Conservation (phyloP, 1,140 invertebrate species). For the Lordiphosa collinella region DNA sequence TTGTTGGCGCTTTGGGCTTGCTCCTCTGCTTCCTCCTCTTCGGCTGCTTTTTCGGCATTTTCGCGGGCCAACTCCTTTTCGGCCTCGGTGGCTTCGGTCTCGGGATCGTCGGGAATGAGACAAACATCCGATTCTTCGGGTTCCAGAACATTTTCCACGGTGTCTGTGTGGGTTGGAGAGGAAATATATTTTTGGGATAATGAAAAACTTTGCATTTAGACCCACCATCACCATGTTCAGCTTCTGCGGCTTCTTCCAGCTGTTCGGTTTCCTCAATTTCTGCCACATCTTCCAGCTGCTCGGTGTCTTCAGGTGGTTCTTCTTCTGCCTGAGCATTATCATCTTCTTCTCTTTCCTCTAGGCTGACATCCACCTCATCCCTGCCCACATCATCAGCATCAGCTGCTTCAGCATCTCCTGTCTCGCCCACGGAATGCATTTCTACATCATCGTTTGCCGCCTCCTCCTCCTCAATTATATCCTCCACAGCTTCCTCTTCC, state of each 20-base stretch:
- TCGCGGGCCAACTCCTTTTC: conserved; percentile 83
- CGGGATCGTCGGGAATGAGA: conserved; percentile 79
- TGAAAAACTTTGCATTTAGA: not conserved
- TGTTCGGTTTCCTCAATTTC: conserved; percentile 34
- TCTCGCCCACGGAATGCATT: conserved; percentile 51
- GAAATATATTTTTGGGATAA: not conserved
- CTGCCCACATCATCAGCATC: conserved; percentile 27
- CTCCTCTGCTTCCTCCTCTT: conserved; percentile 54
- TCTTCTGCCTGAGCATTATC: conserved; percentile 38
- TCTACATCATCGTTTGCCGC: conserved; percentile 46
- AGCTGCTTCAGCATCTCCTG: conserved; percentile 23
- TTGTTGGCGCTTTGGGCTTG: conserved; percentile 38
- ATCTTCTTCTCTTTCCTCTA: conserved; percentile 34
- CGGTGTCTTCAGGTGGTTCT: conserved; percentile 23
- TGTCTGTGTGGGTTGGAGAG: conserved; percentile 23
- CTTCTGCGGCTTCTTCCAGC: conserved; percentile 31
- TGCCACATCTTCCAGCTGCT: conserved; percentile 13
- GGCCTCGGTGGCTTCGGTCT: conserved; percentile 83
- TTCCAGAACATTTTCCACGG: conserved; percentile 72
- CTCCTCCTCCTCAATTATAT: conserved; percentile 3
- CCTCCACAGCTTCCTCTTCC: conserved; percentile 53
- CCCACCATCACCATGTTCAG: conserved; percentile 65
- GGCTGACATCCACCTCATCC: conserved; percentile 54
- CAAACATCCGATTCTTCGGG: conserved; percentile 76
- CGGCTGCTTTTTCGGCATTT: conserved; percentile 80